These are phyloP conservation scores for Mesembrinibis cayennensis DNA, from an alignment of 2,113 vertebrate genomes.

Conservation along the genomic window DNA sequence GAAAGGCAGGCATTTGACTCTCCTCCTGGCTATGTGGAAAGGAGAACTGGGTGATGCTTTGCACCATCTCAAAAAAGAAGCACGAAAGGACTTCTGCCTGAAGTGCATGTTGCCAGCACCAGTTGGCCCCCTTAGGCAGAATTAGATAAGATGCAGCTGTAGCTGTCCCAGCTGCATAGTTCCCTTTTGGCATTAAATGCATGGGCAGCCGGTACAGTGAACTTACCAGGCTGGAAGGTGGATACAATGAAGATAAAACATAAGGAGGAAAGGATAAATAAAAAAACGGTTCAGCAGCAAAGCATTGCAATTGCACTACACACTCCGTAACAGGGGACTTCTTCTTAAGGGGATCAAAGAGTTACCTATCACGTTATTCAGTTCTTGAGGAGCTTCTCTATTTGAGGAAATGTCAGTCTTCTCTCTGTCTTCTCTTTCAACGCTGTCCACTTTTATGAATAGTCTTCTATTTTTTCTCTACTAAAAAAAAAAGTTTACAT, in stretches of 20 bases:
- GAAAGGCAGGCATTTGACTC: not conserved
- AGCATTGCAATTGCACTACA: not conserved
- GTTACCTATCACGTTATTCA: not conserved
- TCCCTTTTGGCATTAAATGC: slow-evolving; percentile 48
- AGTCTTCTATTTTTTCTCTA: not conserved
- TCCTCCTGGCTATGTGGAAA: slow-evolving; percentile 27
- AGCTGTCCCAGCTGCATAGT: slow-evolving; percentile 31
- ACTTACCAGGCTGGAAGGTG: not conserved
- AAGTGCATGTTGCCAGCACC: slow-evolving; percentile 36
- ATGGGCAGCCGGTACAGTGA: not conserved
- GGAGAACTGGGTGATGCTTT: not conserved
- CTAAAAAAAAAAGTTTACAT: slow-evolving; percentile 64
- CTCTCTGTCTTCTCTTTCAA: not conserved
- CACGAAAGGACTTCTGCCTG: slow-evolving; percentile 5
- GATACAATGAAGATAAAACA: not conserved
- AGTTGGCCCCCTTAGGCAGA: slow-evolving; percentile 53
- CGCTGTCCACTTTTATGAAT: not conserved
- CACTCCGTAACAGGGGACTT: not conserved
- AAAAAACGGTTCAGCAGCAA: not conserved
- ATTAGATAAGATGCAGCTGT: slow-evolving; percentile 57
- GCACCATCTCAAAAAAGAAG: not conserved
- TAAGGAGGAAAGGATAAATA: not conserved
- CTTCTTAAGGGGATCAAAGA: not conserved
- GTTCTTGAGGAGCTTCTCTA: not conserved
- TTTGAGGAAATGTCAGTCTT: not conserved